Evolutionary conservation across 1,140 invertebrate species (phyloP).

Genomic region (Ceratoteleas bidentatus): DNA sequence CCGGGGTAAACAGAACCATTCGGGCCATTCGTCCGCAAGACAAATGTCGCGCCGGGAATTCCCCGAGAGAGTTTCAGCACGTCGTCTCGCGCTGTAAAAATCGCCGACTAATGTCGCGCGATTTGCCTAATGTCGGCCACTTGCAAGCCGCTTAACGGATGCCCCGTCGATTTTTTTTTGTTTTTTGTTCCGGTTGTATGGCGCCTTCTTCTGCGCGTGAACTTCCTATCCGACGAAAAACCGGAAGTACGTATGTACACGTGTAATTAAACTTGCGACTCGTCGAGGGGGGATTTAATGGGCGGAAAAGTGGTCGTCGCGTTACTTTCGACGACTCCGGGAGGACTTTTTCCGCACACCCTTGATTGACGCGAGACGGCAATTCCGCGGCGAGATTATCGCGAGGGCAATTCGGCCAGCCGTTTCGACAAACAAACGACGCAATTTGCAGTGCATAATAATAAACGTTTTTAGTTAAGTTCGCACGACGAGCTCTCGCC

Average conservation of each 20-base stretch:
- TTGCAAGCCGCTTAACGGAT: conserved; percentile 40
- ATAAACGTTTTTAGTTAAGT: too few relatives aligned
- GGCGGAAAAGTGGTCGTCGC: conserved; percentile 23
- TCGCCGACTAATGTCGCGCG: conserved; percentile 36
- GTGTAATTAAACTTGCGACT: conserved; percentile 23
- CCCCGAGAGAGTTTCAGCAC: conserved; percentile 18
- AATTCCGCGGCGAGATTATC: not conserved
- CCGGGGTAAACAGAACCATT: conserved; percentile 12
- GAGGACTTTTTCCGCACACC: conserved; percentile 2
- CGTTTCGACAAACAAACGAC: too few relatives aligned
- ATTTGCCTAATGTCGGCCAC: conserved; percentile 60
- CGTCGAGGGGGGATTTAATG: conserved; percentile 34
- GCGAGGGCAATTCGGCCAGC: too few relatives aligned
- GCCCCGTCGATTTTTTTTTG: too few relatives aligned
- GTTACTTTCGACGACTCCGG: conserved; percentile 14
- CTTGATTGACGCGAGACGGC: not conserved
- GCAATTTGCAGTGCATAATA: too few relatives aligned
- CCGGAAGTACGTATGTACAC: conserved; percentile 19
- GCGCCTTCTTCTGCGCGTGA: conserved; percentile 39
- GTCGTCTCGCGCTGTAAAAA: conserved; percentile 21
- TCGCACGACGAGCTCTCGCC: too few relatives aligned
- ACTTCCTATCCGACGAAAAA: conserved; percentile 38
- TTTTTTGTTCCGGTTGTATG: conserved; percentile 45
- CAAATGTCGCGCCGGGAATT: conserved; percentile 17
- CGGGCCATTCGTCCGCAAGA: not conserved